phyloP scores from a whole-genome alignment of 2,113 vertebrate species.

The Columbina picui region DNA sequence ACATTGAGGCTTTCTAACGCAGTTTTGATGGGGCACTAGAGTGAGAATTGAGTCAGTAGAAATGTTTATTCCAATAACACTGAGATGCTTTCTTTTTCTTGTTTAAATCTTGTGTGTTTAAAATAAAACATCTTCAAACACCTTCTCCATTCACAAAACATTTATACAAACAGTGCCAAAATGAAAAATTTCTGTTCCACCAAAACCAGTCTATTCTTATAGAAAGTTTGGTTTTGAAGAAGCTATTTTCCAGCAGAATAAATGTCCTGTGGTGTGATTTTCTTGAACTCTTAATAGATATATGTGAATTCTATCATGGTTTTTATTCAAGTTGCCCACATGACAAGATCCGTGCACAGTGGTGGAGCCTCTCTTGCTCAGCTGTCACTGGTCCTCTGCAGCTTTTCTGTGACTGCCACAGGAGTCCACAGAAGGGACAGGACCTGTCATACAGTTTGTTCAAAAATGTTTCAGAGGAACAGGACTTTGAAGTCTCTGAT shows the following conservation, averaged over 20 bases:
- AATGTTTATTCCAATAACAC: neutral
- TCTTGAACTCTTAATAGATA: neutral
- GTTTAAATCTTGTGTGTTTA: neutral
- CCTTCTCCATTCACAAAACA: neutral
- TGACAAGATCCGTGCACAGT: fast-evolving
- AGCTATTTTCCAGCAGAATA: neutral
- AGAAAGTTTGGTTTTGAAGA: neutral
- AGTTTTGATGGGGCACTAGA: neutral
- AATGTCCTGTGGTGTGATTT: neutral
- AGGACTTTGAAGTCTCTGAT: neutral
- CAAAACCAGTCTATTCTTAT: neutral
- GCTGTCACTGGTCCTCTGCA: neutral
- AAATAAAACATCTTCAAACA: neutral
- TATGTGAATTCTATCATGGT: fast-evolving
- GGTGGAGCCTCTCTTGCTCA: neutral
- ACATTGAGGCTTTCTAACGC: neutral
- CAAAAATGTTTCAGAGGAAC: neutral
- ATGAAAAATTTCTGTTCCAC: neutral
- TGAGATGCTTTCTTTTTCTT: neutral
- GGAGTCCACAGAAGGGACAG: neutral
- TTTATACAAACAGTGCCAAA: neutral
- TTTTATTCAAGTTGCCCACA: neutral
- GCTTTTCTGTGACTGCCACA: neutral
- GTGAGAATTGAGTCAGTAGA: neutral
- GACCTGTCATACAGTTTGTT: neutral